A percentile compares a stretch with the other conserved stretches of the same genome.
phyloP scores from a whole-genome alignment of 1,140 invertebrate genomes.

The Aphelenchoides avenae region DNA sequence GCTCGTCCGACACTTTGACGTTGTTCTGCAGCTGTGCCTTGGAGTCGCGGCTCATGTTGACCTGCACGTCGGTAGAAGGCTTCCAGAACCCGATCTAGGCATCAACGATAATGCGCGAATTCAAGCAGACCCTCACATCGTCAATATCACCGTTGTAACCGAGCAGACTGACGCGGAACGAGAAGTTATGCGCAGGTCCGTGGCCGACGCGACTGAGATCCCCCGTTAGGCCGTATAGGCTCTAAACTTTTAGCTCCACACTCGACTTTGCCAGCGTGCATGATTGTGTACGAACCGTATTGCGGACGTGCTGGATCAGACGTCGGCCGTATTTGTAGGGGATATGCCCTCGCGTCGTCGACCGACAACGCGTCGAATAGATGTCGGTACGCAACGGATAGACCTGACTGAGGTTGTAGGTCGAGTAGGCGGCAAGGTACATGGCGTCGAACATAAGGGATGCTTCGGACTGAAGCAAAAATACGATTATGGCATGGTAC shows the following conservation, averaged over 20 bases:
- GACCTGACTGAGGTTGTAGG: constrained; percentile 25
- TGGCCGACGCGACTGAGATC: constrained; percentile 38
- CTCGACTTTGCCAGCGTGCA: constrained; percentile 15
- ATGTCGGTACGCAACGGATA: constrained; percentile 35
- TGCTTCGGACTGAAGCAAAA: constrained; percentile 55
- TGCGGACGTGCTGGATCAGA: constrained; percentile 38
- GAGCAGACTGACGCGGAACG: constrained; percentile 55
- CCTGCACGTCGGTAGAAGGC: constrained; percentile 46
- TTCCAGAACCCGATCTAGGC: constrained; percentile 55
- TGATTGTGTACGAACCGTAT: constrained; percentile 26
- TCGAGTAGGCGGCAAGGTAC: constrained; percentile 44
- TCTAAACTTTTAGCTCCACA: constrained; percentile 23
- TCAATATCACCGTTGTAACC: constrained; percentile 52
- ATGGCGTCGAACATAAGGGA: constrained; percentile 51
- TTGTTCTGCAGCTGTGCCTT: constrained; percentile 55
- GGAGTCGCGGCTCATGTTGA: constrained; percentile 55
- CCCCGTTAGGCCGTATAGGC: constrained; percentile 45
- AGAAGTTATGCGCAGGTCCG: constrained; percentile 41
- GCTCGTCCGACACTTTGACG: constrained; percentile 57
- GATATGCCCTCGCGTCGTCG: constrained; percentile 27
- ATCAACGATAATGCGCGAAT: constrained; percentile 13
- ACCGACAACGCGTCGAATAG: constrained; percentile 39
- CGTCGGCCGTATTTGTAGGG: constrained; percentile 50
- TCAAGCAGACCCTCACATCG: constrained; percentile 38
- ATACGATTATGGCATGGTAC: too few relatives aligned